Base-by-base conservation (phyloP, 2,888 invertebrate genomes). In the Apodemia duryi region DNA sequence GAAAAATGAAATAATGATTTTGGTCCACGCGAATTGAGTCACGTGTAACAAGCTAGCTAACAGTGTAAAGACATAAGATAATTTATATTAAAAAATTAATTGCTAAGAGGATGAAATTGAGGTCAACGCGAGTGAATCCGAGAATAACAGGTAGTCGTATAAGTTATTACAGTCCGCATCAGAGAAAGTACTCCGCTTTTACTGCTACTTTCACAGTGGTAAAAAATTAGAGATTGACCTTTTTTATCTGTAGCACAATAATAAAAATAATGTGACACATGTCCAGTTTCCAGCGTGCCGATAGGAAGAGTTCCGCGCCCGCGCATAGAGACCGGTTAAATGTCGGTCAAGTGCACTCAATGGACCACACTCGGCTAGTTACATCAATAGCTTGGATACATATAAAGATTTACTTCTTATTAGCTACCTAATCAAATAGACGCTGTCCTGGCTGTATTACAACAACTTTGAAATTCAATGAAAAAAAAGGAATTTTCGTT, bases 221-320 rank as follows among this genome's bases (percentile, higher is more conserved):
- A 52, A 52, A 52, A 52, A 52, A 28, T 52, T 52, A 52, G 52
- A 52, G 52, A 52, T 52, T 52, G 52, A 52, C 52, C 52, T 52
- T 52, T 35, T 41, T 41, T 52, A 52, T 52, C 21, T 21, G 52
- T 52, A 52, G n/a, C n/a, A 52, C n/a, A 9, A 52, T 7, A 21
- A 52, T 52, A 52, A 52, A 52, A 52, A 21, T 52, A 52, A 52
- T 28, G 28, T 9, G 52, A 21, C 29, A 52, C 52, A 52, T 52
- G 52, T 52, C 52, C 52, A 9, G 52, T 13, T 28, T 3, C 28
- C 9, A 9, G 51, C n/a, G 29, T 52, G 41, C 29, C 9, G 28
- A 52, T 52, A 21, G 52, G 52, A 52, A 52, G 52, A 52, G 52
- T 52, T 52, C 52, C 52, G 52, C 21, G 52, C 52, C 28, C 41